Evolutionary conservation across 30 jellyfish, hydroid and myxozoan species (phyloP).

Genomic region (Aurelia coerulea): DNA sequence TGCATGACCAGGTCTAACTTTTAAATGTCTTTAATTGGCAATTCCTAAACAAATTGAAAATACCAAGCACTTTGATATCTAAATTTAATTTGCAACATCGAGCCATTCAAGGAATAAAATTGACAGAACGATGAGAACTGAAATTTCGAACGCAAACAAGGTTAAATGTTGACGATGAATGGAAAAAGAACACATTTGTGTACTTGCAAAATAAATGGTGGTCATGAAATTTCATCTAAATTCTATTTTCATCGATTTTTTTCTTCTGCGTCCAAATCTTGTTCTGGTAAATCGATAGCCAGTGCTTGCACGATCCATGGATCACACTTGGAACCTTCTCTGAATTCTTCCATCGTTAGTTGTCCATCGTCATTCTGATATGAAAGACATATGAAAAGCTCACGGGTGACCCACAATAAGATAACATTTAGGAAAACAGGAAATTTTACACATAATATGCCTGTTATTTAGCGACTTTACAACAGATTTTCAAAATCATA

Average conservation of each 20-base stretch:
- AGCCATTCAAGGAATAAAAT: not conserved
- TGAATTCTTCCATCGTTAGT: constrained; percentile 95
- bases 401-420: no score
- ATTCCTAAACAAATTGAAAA: no score
- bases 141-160: not conserved
- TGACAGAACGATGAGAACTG: not conserved
- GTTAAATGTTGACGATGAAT: not conserved
- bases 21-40: no score
- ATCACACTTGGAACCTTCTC: constrained; percentile 97
- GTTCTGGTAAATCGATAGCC: constrained; percentile 96
- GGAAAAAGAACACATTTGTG: no score
- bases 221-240: no score
- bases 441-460: no score
- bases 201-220: no score
- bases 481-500: no score
- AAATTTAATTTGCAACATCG: no score
- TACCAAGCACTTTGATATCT: not conserved
- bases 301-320: constrained; percentile 99
- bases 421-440: no score
- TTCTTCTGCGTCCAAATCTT: constrained; percentile 80
- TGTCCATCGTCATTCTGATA: constrained; percentile 89
- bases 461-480: no score
- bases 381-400: not conserved
- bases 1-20: no score
- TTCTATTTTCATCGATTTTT: constrained; percentile 29